Conservation (phyloP, 2,113 vertebrate genomes). For the Oreotragus oreotragus region DNA sequence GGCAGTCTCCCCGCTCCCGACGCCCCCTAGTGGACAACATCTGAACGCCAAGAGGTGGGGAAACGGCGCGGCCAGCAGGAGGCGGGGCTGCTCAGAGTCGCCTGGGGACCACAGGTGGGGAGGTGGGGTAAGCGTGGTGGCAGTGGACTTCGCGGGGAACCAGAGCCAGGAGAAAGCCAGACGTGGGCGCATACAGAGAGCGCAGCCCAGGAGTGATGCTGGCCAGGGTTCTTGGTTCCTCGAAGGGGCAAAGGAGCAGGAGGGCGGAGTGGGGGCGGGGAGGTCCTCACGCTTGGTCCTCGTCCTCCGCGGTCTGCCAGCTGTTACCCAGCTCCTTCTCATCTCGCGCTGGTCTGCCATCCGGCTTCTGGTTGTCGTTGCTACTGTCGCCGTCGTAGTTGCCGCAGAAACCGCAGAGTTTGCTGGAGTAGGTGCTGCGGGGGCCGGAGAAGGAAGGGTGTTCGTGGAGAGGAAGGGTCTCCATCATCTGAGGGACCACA, state of each 20-base stretch:
- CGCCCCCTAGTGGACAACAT: neutral
- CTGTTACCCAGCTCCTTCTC: constrained; percentile 83
- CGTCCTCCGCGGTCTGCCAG: constrained; percentile 81
- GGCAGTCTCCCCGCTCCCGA: neutral
- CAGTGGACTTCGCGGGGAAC: neutral
- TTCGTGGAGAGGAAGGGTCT: neutral
- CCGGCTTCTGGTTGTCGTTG: constrained; percentile 82
- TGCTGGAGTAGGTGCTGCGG: constrained; percentile 78
- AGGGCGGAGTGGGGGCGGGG: accelerated
- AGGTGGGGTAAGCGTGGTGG: neutral
- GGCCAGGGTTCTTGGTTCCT: neutral
- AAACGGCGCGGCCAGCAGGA: neutral
- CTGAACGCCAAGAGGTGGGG: neutral
- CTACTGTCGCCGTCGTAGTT: constrained; percentile 81
- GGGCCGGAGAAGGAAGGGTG: neutral
- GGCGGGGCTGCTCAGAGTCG: neutral
- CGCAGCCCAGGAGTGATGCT: neutral
- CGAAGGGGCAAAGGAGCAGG: neutral
- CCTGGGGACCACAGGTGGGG: neutral
- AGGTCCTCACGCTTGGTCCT: constrained; percentile 77
- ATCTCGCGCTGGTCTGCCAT: constrained; percentile 66
- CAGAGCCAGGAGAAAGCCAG: neutral
- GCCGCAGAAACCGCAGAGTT: constrained; percentile 87
- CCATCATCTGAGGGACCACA: neutral
- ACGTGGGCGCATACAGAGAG: too few relatives aligned